phyloP scores from a whole-genome alignment of 2,797 vertebrate species.

The Anabacerthia variegaticeps region DNA sequence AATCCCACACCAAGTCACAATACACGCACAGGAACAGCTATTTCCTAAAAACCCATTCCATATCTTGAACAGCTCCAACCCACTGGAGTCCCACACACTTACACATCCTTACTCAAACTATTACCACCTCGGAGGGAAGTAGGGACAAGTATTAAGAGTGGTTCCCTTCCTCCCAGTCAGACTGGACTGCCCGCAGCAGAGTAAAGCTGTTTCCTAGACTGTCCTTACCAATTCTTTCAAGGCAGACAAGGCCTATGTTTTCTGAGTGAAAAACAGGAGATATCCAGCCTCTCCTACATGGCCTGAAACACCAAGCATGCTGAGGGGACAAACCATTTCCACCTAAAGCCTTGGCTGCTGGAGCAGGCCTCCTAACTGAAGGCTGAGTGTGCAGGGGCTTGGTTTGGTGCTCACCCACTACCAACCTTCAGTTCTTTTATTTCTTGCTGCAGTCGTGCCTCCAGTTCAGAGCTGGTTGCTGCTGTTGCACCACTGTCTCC shows the following conservation, averaged over 20 bases:
- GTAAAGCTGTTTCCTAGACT: not conserved
- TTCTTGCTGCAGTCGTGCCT: constrained; percentile 83
- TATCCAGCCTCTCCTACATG: accelerated
- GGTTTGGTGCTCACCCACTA: not conserved
- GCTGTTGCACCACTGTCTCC: constrained; percentile 40
- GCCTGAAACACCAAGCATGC: not conserved
- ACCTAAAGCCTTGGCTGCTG: not conserved
- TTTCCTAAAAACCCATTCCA: not conserved
- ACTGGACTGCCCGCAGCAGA: not conserved
- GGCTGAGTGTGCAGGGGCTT: not conserved
- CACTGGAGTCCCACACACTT: not conserved
- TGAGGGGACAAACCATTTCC: not conserved
- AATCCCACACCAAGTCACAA: not conserved
- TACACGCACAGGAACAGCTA: not conserved
- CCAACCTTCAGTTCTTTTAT: constrained; percentile 85
- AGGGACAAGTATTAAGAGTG: no score
- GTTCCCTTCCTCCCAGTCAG: not conserved
- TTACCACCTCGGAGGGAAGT: not conserved
- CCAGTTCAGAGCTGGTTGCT: constrained; percentile 74
- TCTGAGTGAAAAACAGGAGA: not conserved
- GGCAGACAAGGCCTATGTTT: not conserved
- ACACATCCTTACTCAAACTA: not conserved
- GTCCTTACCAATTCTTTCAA: not conserved
- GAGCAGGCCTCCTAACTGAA: not conserved
- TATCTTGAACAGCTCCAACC: not conserved